Conservation (phyloP, 2,888 invertebrate species). For the Digitonthophagus gazella region DNA sequence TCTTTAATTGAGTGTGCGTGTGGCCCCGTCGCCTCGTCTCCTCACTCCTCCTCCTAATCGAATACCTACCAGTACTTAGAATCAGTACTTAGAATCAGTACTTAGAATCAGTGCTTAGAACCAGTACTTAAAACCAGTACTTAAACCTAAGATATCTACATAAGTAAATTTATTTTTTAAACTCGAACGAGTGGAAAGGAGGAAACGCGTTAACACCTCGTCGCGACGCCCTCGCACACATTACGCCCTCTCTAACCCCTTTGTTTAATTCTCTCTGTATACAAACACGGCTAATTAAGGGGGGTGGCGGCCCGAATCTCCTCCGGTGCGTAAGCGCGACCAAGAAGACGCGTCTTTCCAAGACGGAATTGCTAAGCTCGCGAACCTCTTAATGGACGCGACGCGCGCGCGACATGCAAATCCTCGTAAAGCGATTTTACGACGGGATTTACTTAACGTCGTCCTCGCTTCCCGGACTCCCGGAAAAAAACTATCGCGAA, state of each 20-base stretch:
- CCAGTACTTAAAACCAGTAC: too few relatives aligned
- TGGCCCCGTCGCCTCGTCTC: background rate
- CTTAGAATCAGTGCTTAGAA: too few relatives aligned
- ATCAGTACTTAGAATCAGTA: too few relatives aligned
- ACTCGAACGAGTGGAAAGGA: background rate
- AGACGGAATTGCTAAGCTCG: background rate
- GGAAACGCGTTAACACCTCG: background rate
- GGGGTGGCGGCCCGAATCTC: too few relatives aligned
- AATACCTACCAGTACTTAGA: background rate
- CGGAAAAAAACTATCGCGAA: too few relatives aligned
- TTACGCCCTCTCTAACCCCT: constrained; percentile 5
- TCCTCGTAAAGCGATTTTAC: background rate
- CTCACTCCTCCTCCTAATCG: background rate
- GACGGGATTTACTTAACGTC: background rate
- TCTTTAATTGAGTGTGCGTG: background rate
- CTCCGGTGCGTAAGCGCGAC: background rate
- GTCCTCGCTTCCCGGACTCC: too few relatives aligned
- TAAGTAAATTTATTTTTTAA: too few relatives aligned
- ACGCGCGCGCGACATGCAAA: background rate
- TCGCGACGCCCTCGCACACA: background rate
- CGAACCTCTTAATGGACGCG: background rate
- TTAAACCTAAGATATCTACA: too few relatives aligned
- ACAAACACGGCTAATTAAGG: background rate
- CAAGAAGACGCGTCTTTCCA: background rate
- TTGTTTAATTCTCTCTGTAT: constrained; percentile 18